Base-by-base conservation (phyloP, 2,113 vertebrate species). In the Phasianus colchicus region DNA sequence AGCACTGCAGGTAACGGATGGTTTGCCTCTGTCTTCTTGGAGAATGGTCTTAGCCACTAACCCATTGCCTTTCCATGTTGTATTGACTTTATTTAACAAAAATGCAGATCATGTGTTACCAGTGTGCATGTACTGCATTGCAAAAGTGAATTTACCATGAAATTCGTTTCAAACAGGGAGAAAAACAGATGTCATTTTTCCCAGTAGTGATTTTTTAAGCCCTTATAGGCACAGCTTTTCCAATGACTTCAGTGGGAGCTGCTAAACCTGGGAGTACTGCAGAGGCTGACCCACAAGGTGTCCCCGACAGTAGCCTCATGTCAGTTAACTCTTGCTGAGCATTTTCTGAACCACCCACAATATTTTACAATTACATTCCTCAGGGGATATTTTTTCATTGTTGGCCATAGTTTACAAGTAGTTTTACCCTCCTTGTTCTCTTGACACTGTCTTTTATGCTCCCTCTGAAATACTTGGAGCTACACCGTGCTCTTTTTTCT, bases 1-100 rank as follows among this genome's bases (percentile, higher is more conserved):
- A 43, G 32, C 0, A 1, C 71, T 58, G 75, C 79, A 40, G 64
- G 0, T 0, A 24, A 18, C 10, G 43, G 48, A 12, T 8, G 17
- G 8, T 52, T 19, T 21, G 29, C 69, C 69, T 57, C 12, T 0
- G 6, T 36, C 36, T 5, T 55, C n/a, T 24, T 12, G 70, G 75
- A 73, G 67, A 83, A 13, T 0, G 0, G 72, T 30, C 32, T 71
- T 29, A 45, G 64, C 47, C 40, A 40, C 88, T 57, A 67, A 50
- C 47, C 65, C 10, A 0, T 48, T 40, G 43, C 66, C 74, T 69
- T 61, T 57, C 57, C 74, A 89, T 47, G 15, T 0, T 65, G 61
- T 82, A 20, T 13, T 0, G 10, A 29, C 38, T 66, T 54, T 9
- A 30, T 54, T 43, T 43, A 69, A 65, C 75, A 88, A 86, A 81